Base-by-base conservation (phyloP, 2,113 vertebrate species). In the Ornithorhynchus anatinus region DNA sequence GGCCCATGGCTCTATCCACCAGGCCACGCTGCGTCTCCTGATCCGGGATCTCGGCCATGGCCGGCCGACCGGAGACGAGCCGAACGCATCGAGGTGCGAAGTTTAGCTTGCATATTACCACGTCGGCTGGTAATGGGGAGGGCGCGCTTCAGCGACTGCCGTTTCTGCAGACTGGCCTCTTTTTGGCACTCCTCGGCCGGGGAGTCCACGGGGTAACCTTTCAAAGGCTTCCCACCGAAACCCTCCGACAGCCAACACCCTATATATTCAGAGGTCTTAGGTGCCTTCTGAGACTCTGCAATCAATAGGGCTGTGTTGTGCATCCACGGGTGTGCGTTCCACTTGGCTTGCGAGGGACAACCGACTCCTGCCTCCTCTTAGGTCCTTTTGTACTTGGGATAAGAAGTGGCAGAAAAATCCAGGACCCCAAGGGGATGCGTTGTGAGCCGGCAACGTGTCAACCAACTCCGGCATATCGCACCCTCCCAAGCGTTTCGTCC, bases 151-250 rank as follows among this genome's bases (percentile, higher is more conserved):
- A 20, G 57, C 2, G 19, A 31, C 50, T 64, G n/a, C 11, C 37
- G 12, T 64, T 68, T 25, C 48, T 77, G 22, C 53, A 60, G 59
- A 17, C 50, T 69, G 57, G 40, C 64, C 51, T 25, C 29, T 75
- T n/a, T 35, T 32, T 50, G 69, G 36, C 63, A 77, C 53, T 75
- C 56, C 36, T 81, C 78, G 80, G 71, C 52, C 72, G 69, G 47
- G 12, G 52, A 85, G 78, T 79, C n/a, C 79, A 81, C 59, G 76
- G 78, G 66, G 77, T 78, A 85, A 63, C 40, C 70, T 81, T 81
- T 77, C 77, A 75, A 84, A 64, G 56, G 67, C 62, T 43, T 66
- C 63, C 72, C 66, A 31, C 53, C 40, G 50, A 70, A 54, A 59
- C 83, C 60, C 69, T 75, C 67, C 61, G 67, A 77, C 67, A 70